A percentile compares a stretch with the other conserved stretches of the same genome.
These are phyloP conservation scores for Mya arenaria DNA, from an alignment of 1,140 invertebrate species.

Conservation along the genomic window DNA sequence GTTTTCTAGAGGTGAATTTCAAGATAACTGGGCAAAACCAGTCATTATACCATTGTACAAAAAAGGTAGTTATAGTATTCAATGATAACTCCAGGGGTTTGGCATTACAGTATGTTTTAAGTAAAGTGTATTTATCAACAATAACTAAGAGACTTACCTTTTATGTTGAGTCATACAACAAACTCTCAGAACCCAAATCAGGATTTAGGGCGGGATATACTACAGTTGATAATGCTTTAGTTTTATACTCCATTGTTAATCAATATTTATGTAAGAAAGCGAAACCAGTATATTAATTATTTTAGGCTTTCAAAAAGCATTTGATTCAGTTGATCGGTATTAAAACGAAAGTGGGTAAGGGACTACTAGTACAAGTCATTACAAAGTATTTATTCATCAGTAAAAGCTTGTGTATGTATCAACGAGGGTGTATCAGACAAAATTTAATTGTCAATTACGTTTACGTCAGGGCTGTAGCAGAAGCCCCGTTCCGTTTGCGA, in stretches of 20 bases:
- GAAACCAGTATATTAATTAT: not conserved
- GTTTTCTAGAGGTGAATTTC: not conserved
- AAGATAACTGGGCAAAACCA: not conserved
- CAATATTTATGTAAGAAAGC: not conserved
- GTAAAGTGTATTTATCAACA: not conserved
- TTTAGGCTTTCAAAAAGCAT: not conserved
- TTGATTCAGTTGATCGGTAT: not conserved
- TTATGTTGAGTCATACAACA: not conserved
- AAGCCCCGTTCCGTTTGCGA: not conserved
- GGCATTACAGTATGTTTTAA: not conserved
- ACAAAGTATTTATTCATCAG: not conserved
- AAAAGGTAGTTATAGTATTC: not conserved
- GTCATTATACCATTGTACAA: not conserved
- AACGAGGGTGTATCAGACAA: not conserved
- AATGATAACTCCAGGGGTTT: not conserved
- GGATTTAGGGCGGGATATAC: not conserved
- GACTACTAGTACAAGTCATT: not conserved
- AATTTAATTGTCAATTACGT: not conserved
- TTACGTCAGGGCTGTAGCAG: not conserved
- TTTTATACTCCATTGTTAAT: not conserved
- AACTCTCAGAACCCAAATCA: not conserved
- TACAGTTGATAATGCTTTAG: not conserved
- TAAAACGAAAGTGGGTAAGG: not conserved
- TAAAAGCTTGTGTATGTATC: not conserved
- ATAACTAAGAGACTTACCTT: not conserved